Base-by-base conservation (phyloP, 1,140 invertebrate species). In the Dendrolimus punctatus region DNA sequence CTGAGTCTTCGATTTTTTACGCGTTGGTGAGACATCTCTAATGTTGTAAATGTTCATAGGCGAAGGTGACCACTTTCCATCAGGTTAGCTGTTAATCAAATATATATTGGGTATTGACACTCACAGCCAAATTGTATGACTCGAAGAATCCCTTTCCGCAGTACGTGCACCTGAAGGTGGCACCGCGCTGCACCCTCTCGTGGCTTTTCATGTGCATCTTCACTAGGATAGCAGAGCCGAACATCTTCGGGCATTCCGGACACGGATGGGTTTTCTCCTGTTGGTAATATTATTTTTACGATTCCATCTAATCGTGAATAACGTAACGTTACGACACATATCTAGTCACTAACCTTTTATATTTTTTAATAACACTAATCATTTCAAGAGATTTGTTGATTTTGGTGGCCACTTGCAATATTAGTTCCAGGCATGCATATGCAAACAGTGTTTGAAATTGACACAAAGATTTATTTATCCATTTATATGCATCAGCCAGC, bases 171-270 rank as follows among this genome's bases (percentile, higher is more conserved):
- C 71, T 55, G 67, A 73, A 80, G 0, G 72, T 76, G 38, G 75
- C 66, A 0, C 80, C 83, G 0, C 73, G 55, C n/a, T 66, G 49
- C 6, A 68, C 54, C 0, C 76, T 55, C 55, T 80, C 80, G 65
- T 92, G 91, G 0, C 88, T 89, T 40, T 90, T 88, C 56, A 88
- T 80, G 55, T 92, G 91, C 46, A 88, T 87, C 47, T 87, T 89
- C 8, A 92, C 76, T n/a, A 90, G 85, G 9, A 89, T 88, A 40
- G 86, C 84, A n/a, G 90, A 90, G 0, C 90, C 89, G 63, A 92
- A 92, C 56, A 82, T 88, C 68, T 91, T 91, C 2, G 87, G 85
- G 66, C 91, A 92, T 36, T 88, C 76, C 1, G 80, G 69, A 60
- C 91, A 92, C 0, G 73, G 85, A 53, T 90, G 88, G 0, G 87